Conservation (phyloP, 2,113 vertebrate species). For the Cyphotilapia sp. region DNA sequence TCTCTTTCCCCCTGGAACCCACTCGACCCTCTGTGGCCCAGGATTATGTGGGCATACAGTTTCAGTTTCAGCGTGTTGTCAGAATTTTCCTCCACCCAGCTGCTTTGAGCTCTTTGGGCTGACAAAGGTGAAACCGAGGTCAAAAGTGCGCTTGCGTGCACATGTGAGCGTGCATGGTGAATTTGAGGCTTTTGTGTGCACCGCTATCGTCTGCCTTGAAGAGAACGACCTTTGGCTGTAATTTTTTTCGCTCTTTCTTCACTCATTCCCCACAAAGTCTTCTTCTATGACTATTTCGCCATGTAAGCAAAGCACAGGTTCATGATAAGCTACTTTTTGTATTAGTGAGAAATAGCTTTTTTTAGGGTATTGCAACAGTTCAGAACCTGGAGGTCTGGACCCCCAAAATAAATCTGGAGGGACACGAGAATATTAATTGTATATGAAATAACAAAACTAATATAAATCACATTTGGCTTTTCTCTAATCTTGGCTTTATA, state of each 20-base stretch:
- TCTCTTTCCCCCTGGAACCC: not conserved
- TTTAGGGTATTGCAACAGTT: not conserved
- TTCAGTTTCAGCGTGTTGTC: conserved; percentile 53
- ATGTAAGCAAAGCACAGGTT: not conserved
- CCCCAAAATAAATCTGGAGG: not conserved
- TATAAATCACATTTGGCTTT: not conserved
- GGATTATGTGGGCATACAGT: conserved; percentile 48
- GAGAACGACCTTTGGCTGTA: not conserved
- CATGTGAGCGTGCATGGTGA: not conserved
- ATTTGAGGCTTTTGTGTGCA: not conserved
- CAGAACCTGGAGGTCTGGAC: not conserved
- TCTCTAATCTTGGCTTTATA: not conserved
- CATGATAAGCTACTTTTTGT: not conserved
- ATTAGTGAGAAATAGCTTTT: not conserved
- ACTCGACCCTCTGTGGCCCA: not conserved
- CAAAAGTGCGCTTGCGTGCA: conserved; percentile 3
- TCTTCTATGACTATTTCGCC: not conserved
- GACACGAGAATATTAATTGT: not conserved
- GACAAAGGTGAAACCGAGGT: conserved; percentile 34
- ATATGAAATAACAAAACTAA: not conserved
- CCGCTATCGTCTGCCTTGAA: not conserved
- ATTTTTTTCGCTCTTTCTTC: not conserved
- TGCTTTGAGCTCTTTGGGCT: conserved; percentile 30
- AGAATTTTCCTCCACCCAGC: conserved; percentile 47
- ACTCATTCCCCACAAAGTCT: not conserved